These are phyloP conservation scores for Heterodera filipjevi DNA, from an alignment of 2,888 invertebrate genomes.

Conservation along the genomic window DNA sequence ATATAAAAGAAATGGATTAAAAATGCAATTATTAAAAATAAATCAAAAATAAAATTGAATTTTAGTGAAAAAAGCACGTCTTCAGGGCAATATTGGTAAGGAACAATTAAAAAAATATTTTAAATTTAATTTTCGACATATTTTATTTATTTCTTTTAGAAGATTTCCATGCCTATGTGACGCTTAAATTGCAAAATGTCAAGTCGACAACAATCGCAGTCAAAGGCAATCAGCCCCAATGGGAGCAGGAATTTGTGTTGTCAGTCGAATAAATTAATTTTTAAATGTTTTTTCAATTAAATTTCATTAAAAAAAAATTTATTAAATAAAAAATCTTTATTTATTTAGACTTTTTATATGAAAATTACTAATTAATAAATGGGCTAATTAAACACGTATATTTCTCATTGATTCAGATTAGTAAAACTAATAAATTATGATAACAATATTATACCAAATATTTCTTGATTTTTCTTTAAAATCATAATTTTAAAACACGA, in stretches of 20 bases:
- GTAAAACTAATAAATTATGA: no score
- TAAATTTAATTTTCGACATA: background rate
- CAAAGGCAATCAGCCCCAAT: constrained; percentile 91
- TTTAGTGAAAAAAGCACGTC: constrained; percentile 63
- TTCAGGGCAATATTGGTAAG: constrained; percentile 58
- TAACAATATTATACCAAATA: no score
- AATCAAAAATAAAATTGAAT: constrained; percentile 30
- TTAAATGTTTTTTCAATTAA: background rate
- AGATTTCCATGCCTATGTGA: constrained; percentile 94
- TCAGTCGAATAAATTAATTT: constrained; percentile 72
- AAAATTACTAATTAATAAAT: no score
- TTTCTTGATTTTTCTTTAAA: no score
- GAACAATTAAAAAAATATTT: constrained; percentile 24
- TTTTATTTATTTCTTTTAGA: constrained; percentile 64
- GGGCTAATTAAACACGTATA: no score
- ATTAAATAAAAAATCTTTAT: background rate
- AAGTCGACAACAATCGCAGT: constrained; percentile 96
- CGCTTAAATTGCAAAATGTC: constrained; percentile 93
- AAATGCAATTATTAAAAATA: background rate
- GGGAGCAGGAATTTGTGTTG: constrained; percentile 99
- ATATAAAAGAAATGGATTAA: no score
- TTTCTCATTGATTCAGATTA: no score
- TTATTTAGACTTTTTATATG: background rate
- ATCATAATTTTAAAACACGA: no score
- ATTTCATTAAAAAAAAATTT: background rate